Base-by-base conservation (phyloP, 2,888 invertebrate genomes). In the Thera britannica region DNA sequence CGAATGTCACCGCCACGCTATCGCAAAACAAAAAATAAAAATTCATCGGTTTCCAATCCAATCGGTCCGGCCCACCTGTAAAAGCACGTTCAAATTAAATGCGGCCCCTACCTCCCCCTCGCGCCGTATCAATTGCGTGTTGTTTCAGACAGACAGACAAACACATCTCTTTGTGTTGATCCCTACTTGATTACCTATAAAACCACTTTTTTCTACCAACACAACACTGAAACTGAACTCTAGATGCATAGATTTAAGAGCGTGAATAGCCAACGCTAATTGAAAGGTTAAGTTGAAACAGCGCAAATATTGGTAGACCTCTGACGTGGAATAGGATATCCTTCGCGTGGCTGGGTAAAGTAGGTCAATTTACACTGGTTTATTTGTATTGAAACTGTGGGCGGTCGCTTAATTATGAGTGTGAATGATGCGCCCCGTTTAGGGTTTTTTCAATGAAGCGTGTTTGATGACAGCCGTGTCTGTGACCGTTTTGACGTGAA, bases 371-470 rank as follows among this genome's bases (percentile, higher is more conserved):
- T 79, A 82, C 61, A 72, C 73, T 88, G 91, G 90, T 85, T 80
- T 84, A 83, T 88, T 85, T 87, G 82, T 83, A 84, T 84, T 85
- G 79, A 80, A 77, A 79, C 84, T 81, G 80, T 81, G 80, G 83
- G 84, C 75, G 82, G 79, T 76, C 82, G 82, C 77, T 87, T 91
- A 91, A 91, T 92, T 90, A 90, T 89, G 86, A 89, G 90, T 89
- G 90, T 87, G 89, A 90, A 87, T 86, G 89, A 90, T 86, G 84
- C 86, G 82, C 81, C 80, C 82, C 85, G 84, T 88, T 87, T 76
- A 80, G 77, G 77, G 79, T 77, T 84, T 87, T 89, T 89, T 85
- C 77, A 79, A 81, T 76, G 79, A 79, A 79, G 73, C 78, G 77
- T 5, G 75, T 76, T 77, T 68, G 78, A 79, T 76, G 82, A 80